Conservation (phyloP, 92 coral and sea anemone species). For the Micromussa lordhowensis region DNA sequence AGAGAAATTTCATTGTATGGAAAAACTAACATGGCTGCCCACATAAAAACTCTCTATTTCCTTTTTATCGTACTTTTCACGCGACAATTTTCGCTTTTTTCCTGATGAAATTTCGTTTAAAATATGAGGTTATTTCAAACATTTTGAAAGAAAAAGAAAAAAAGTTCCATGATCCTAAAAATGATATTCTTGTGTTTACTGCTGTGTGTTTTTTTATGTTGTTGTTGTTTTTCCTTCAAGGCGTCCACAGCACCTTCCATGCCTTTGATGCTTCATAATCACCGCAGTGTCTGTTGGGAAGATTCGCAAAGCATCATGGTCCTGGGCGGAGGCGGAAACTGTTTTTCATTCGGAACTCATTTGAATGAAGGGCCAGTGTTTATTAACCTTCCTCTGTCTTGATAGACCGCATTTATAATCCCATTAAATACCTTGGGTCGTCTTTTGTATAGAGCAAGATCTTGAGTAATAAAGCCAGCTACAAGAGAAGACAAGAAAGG, state of each 20-base stretch:
- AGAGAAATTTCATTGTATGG: too few species aligned
- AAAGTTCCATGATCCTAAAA: too few species aligned
- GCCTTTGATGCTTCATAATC: constrained; percentile 84
- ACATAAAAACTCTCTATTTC: too few species aligned
- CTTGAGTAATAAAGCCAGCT: not conserved
- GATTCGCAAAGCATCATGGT: constrained; percentile 72
- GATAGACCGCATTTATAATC: not conserved
- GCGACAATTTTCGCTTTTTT: too few species aligned
- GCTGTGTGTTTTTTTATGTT: not conserved
- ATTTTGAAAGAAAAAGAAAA: too few species aligned
- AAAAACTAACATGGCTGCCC: too few species aligned
- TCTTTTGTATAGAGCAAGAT: not conserved
- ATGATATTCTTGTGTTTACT: not conserved
- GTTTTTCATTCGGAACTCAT: constrained; percentile 89
- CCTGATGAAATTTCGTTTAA: too few species aligned
- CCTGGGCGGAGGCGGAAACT: constrained; percentile 90
- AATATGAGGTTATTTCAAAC: not conserved
- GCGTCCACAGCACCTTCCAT: constrained; percentile 36
- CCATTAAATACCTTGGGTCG: not conserved
- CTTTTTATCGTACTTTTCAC: too few species aligned
- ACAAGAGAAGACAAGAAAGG: not conserved
- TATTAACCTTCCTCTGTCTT: constrained; percentile 36
- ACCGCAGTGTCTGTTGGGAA: constrained; percentile 70
- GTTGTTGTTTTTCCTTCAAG: constrained; percentile 34
- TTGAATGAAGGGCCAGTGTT: constrained; percentile 65